Conservation (phyloP, 2,888 invertebrate genomes). For the Nasonia oneida region DNA sequence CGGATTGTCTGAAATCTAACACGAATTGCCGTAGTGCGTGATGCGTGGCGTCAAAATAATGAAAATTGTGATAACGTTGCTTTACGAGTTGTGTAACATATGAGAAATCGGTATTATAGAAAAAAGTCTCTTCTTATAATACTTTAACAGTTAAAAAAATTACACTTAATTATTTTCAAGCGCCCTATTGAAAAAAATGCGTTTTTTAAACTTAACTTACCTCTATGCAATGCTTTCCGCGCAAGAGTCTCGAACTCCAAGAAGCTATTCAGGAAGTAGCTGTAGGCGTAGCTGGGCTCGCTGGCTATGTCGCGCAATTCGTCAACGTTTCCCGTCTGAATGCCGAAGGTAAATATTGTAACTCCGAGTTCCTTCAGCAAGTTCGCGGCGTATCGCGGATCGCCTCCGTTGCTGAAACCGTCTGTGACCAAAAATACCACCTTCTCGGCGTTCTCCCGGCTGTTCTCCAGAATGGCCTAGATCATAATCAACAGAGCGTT, state of each 20-base stretch:
- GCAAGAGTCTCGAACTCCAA: conserved; percentile 86
- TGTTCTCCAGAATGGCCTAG: conserved; percentile 80
- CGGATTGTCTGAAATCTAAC: not conserved
- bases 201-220: conserved; percentile 75
- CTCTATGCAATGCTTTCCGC: conserved; percentile 84
- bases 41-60: not conserved
- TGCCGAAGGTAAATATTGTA: conserved; percentile 82
- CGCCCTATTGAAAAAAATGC: not conserved
- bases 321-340: conserved; percentile 84
- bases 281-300: conserved; percentile 83
- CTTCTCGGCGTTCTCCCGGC: conserved; percentile 80
- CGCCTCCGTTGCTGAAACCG: conserved; percentile 86
- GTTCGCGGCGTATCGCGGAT: conserved; percentile 83
- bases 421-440: conserved; percentile 86
- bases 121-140: no score
- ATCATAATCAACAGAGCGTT: conserved; percentile 20
- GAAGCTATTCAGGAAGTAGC: conserved; percentile 85
- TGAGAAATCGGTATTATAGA: no score
- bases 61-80: not conserved
- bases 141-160: no score
- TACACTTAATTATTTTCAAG: no score
- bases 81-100: not conserved
- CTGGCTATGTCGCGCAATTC: conserved; percentile 85
- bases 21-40: not conserved
- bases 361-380: conserved; percentile 81